These are phyloP conservation scores for Sebastes dallii DNA, from an alignment of 2,797 vertebrate species.

Conservation along the genomic window DNA sequence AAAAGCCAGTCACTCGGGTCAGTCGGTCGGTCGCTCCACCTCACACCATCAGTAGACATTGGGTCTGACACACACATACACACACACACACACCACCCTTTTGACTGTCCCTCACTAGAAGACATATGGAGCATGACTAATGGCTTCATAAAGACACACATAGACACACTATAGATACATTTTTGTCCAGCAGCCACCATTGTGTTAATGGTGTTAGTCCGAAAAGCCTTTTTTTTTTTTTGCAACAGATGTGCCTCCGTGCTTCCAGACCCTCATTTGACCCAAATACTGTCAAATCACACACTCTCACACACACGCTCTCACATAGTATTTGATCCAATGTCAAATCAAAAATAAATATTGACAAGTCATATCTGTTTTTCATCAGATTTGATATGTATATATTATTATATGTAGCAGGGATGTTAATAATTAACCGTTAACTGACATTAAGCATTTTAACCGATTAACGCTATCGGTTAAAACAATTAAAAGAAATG, in stretches of 20 bases:
- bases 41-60: slow-evolving; percentile 61
- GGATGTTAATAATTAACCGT: too few species aligned
- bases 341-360: too few species aligned
- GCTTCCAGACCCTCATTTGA: slow-evolving; percentile 59
- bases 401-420: neutral
- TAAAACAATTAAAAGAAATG: too few species aligned
- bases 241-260: slow-evolving; percentile 67
- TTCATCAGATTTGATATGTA: neutral
- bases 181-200: slow-evolving; percentile 68
- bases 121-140: slow-evolving; percentile 82
- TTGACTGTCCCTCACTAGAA: slow-evolving; percentile 55
- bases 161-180: slow-evolving; percentile 59
- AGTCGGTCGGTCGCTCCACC: slow-evolving; percentile 51
- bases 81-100: slow-evolving; percentile 25
- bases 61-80: slow-evolving; percentile 49
- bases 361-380: neutral
- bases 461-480: too few species aligned
- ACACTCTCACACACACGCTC: neutral
- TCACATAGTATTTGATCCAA: neutral
- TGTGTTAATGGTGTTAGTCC: slow-evolving; percentile 69
- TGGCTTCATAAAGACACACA: slow-evolving; percentile 74
- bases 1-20: slow-evolving; percentile 66
- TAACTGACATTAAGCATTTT: too few species aligned
- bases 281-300: slow-evolving; percentile 59
- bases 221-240: slow-evolving; percentile 51